Conservation (phyloP, 2,888 invertebrate species). For the Leptarthrus brevirostris region DNA sequence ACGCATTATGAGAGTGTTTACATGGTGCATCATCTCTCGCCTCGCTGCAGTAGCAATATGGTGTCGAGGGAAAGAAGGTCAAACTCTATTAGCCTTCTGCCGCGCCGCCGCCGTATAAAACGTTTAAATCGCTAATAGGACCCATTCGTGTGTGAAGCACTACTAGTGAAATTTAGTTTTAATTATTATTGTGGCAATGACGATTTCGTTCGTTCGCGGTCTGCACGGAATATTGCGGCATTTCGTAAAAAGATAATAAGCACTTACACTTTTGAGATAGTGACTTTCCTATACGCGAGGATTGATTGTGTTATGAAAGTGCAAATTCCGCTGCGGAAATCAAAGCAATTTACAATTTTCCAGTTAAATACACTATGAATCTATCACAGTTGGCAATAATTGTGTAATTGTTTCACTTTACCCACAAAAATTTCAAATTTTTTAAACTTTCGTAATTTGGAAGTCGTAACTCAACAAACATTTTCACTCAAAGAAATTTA, state of each 20-base stretch:
- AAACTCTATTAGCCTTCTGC: conserved; percentile 13
- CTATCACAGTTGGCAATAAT: no score
- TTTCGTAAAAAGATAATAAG: conserved; percentile 2
- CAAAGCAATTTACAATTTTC: not conserved
- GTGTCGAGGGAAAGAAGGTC: conserved; percentile 27
- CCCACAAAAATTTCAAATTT: no score
- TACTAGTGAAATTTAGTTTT: conserved; percentile 25
- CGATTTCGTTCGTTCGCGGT: conserved; percentile 21
- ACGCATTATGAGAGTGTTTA: conserved; percentile 2
- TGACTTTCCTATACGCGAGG: conserved; percentile 5
- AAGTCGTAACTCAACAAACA: no score
- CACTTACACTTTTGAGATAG: conserved; percentile 13
- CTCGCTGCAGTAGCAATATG: not conserved
- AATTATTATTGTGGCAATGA: conserved; percentile 22
- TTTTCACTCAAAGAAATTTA: no score
- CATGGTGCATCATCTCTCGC: not conserved
- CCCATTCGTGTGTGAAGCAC: not conserved
- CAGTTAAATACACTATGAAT: not conserved
- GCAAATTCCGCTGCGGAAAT: not conserved
- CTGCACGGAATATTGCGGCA: conserved; percentile 13
- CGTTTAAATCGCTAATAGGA: conserved; percentile 2
- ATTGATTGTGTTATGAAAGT: conserved; percentile 23
- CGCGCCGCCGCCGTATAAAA: not conserved
- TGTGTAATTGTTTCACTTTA: no score
- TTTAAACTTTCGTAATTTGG: no score